Evolutionary conservation across 2,113 vertebrate genomes (phyloP).

Genomic region (Anarrhichthys ocellatus): DNA sequence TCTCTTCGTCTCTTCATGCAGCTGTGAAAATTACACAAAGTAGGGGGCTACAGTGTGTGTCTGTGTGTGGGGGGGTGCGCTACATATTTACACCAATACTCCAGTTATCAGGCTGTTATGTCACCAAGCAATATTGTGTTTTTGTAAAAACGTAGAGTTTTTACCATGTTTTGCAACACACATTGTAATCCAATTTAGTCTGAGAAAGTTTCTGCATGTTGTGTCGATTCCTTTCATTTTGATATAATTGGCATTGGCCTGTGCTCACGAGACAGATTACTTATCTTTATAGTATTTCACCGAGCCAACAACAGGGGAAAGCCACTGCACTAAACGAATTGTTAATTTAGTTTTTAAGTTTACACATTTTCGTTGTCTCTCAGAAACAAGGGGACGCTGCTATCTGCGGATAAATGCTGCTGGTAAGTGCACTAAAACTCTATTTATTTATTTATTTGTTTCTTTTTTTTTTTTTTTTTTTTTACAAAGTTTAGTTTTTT

Average conservation of each 20-base stretch:
- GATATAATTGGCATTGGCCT: background rate
- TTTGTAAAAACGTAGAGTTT: background rate
- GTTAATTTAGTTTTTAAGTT: background rate
- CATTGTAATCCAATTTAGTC: background rate
- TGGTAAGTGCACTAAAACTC: background rate
- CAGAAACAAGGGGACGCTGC: constrained; percentile 4
- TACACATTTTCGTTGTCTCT: background rate
- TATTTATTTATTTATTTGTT: background rate
- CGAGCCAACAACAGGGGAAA: background rate
- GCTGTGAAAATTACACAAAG: constrained; percentile 64
- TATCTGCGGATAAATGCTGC: constrained; percentile 4
- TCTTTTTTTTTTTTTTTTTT: background rate
- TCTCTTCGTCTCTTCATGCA: constrained; percentile 49
- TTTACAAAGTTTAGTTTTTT: background rate
- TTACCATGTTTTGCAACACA: background rate
- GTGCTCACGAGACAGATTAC: background rate
- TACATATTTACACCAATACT: constrained; percentile 20
- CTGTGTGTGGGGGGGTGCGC: background rate
- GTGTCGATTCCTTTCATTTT: background rate
- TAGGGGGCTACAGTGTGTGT: background rate
- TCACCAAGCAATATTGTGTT: background rate
- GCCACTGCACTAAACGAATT: background rate
- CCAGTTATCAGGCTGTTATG: constrained; percentile 18
- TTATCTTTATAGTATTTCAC: background rate
- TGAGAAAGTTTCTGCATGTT: background rate